Base-by-base conservation (phyloP, 2,888 invertebrate species). In the Notodonta ziczac region DNA sequence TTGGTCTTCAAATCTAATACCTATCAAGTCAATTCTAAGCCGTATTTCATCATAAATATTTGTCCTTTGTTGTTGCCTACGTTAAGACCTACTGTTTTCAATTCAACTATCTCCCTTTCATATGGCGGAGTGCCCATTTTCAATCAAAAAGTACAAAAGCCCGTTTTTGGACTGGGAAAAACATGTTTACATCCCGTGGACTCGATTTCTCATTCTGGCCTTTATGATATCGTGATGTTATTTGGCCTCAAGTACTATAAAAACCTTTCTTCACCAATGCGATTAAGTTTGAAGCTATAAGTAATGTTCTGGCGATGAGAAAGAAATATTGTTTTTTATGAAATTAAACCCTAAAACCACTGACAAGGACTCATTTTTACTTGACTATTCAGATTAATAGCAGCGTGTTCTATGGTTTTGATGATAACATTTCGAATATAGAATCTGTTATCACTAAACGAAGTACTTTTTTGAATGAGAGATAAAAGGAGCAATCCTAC, bases 131-230 rank as follows among this genome's bases (percentile, higher is more conserved):
- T 46, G 24, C 24, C 24, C 2, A 46, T 46, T 46, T 46, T 46
- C 13, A 54, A 54, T 54, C 54, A 39, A 39, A 54, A 39, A 39
- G n/a, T 39, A 39, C 35, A 53, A 35, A 54, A 13, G 54, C 39
- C 54, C n/a, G 62, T 60, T 63, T 48, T 42, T 64, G 55, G 59
- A 40, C 39, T 50, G 42, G 56, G 62, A 65, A 72, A 73, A 73
- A 73, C 73, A 74, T 73, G 73, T 73, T 73, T 74, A 68, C 73
- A 59, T 60, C 52, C 13, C n/a, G n/a, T 14, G 39, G 54, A 39
- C 54, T 54, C 39, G 54, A 54, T 54, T 39, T 14, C 32, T 52
- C 39, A 24, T 12, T 4, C 7, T 39, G n/a, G 54, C 54, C 54
- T 32, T 52, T 52, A 52, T 52, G 24, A 32, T 12, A 32, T 12